Base-by-base conservation (phyloP, 2,888 invertebrate species). In the Hofmannophila pseudospretella region DNA sequence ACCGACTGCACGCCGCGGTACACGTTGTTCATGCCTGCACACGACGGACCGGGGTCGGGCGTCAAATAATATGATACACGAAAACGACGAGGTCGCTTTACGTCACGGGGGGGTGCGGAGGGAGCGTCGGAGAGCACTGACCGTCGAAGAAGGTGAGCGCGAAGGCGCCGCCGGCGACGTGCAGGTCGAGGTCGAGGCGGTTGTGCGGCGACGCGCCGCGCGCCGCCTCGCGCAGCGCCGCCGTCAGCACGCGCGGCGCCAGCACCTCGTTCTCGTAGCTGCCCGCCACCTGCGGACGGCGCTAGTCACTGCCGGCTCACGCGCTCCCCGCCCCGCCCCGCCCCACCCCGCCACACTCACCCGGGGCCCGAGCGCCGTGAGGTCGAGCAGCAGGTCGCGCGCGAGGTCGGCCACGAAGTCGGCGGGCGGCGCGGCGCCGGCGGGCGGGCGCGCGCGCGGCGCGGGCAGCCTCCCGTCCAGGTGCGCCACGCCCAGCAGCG, bases 1-100 rank as follows among this genome's bases (percentile, higher is more conserved):
- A 97, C 90, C 80, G 94, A 96, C 68, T 92, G 92, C 49, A 94
- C 91, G 77, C 93, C 93, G 52, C 91, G 89, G 76, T 98, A 97
- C 50, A 92, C 90, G 75, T 93, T 93, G 35, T 93, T 94, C 89
- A 95, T 92, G 30, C 93, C 80, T 79, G 67, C 42, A 10, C 35
- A 39, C 31, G 2, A 5, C 19, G 19, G 19, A 5, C 4, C 19
- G 19, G 19, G 19, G 19, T 5, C 4, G 19, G 19, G 19, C 4
- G 19, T 19, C 19, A 19, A 5, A n/a, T n/a, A n/a, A 16, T 16
- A 16, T 5, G 5, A 5, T 16, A 5, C 16, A 16, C 16, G 5
- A 3, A 16, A 3, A 16, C 22, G 22, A 2, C 2, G 22, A 7
- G 22, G 22, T 8, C 2, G 2, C 23, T 3, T 2, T 2, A n/a